Percentiles rank a stretch among this genome's conserved stretches.
These are phyloP conservation scores for Philotrypesis tridentata DNA, from an alignment of 1,140 invertebrate genomes.

Conservation along the genomic window DNA sequence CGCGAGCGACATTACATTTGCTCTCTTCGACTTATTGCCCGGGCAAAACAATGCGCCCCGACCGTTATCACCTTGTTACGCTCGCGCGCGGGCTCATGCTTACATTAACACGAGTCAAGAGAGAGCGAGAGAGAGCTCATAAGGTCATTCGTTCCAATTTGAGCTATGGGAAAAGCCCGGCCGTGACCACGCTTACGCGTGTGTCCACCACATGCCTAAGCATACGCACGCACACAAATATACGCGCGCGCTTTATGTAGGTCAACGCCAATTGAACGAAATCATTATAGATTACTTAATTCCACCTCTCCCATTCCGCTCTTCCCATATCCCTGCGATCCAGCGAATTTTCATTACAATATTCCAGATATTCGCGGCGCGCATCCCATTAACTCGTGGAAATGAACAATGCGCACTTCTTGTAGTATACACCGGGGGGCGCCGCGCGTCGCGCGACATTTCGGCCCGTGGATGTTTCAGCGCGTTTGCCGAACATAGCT, in stretches of 20 bases:
- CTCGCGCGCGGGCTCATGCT: background rate
- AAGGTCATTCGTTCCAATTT: background rate
- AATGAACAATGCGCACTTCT: background rate
- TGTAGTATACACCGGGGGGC: background rate
- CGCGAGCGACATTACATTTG: constrained; percentile 13
- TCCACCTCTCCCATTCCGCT: background rate
- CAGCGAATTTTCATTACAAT: background rate
- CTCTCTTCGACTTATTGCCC: constrained; percentile 8
- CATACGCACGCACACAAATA: too few species aligned
- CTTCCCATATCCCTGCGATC: background rate
- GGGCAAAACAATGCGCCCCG: background rate
- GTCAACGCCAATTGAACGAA: constrained; percentile 20
- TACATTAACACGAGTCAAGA: background rate
- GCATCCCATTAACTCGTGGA: background rate
- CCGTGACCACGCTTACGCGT: background rate
- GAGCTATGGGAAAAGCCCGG: background rate
- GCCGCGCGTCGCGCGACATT: too few species aligned
- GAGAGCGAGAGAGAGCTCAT: too few species aligned
- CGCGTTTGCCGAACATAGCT: too few species aligned
- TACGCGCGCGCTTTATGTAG: background rate
- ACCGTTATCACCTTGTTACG: constrained; percentile 13
- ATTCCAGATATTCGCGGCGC: background rate
- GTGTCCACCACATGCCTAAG: too few species aligned
- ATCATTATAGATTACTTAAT: constrained; percentile 32
- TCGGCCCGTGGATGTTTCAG: too few species aligned